Evolutionary conservation across 2,888 invertebrate species (phyloP).

Genomic region (Argyresthia goedartella): DNA sequence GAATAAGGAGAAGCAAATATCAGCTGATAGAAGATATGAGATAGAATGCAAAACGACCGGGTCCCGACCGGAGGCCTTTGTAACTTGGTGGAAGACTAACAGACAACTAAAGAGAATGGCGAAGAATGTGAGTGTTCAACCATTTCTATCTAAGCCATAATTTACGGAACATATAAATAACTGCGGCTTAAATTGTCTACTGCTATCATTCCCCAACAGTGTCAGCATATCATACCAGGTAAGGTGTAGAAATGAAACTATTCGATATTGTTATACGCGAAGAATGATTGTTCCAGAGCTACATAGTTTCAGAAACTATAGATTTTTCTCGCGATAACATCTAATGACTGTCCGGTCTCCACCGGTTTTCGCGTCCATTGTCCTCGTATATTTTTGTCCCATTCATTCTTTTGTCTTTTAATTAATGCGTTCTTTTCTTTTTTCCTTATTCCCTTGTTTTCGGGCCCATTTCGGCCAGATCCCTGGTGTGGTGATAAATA

Average conservation of each 20-base stretch:
- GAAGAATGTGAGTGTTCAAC: constrained; percentile 84
- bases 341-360: constrained; percentile 5
- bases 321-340: background rate
- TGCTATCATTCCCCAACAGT: too few species aligned
- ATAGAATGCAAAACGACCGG: constrained; percentile 90
- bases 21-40: constrained; percentile 88
- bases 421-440: constrained; percentile 45
- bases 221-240: background rate
- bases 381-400: constrained; percentile 25
- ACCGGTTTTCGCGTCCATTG: constrained; percentile 13
- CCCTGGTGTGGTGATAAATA: background rate
- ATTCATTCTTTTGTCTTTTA: constrained; percentile 38
- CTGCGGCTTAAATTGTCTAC: too few species aligned
- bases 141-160: background rate
- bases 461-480: background rate
- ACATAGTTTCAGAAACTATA: too few species aligned
- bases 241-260: too few species aligned
- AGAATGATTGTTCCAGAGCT: background rate
- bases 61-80: constrained; percentile 86
- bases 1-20: constrained; percentile 86
- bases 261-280: too few species aligned
- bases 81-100: constrained; percentile 93
- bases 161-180: background rate
- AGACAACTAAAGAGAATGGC: constrained; percentile 83
- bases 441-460: background rate